Conservation (phyloP, 2,797 vertebrate genomes). For the Liparis tanakae region DNA sequence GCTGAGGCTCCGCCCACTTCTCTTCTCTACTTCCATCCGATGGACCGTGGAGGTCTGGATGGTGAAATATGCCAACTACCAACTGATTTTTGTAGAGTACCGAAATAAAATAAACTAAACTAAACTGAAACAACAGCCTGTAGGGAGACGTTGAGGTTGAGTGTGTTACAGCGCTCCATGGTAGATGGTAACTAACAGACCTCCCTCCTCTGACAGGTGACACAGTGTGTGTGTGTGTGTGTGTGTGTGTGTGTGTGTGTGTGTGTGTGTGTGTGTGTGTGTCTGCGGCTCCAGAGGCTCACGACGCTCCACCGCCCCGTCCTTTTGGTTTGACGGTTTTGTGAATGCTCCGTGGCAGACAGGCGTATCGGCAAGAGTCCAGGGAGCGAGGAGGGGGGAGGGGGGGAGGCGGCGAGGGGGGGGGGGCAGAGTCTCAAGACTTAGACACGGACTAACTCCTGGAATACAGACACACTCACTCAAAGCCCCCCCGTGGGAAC, state of each 20-base stretch:
- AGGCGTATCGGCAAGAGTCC: conserved; percentile 46
- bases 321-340: conserved; percentile 55
- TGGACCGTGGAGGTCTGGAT: no score
- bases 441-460: conserved; percentile 41
- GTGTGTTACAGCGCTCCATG: conserved; percentile 20
- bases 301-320: conserved; percentile 54
- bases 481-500: conserved; percentile 25
- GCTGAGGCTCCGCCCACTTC: no score
- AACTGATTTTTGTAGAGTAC: no score
- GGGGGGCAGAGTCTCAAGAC: conserved; percentile 43
- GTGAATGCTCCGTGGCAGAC: conserved; percentile 53
- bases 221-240: conserved; percentile 14
- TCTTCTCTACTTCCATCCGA: no score
- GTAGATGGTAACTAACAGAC: conserved; percentile 29
- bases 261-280: no score
- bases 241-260: no score
- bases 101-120: no score
- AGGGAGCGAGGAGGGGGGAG: conserved; percentile 37
- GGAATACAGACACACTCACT: conserved; percentile 25
- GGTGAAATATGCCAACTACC: no score
- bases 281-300: conserved; percentile 39
- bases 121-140: no score
- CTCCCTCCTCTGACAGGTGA: conserved; percentile 18
- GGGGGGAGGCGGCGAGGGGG: conserved; percentile 43
- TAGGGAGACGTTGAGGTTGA: background rate